Evolutionary conservation across 2,113 vertebrate species (phyloP), one percentile per base, ranked within the genome.

Genomic region (Rostratula benghalensis): DNA sequence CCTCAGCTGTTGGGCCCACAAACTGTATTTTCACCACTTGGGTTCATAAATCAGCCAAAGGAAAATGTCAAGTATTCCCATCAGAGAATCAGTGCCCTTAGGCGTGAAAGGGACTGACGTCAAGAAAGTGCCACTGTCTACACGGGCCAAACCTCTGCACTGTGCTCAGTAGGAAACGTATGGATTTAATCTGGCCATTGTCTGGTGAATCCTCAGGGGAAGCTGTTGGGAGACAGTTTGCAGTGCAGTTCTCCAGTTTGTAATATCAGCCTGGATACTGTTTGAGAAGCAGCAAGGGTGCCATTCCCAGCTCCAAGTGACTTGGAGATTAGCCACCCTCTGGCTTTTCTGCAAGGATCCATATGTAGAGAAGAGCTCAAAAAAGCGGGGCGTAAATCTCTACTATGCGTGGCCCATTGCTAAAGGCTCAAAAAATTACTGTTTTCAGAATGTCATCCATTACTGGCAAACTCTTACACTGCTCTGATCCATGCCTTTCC

Each of bases 111-210:
- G 37, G 80, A 80, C n/a, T 59, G 89, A 95, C 24, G 28, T 90
- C 89, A 90, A 82, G 67, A 70, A 75, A 61, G 83, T 48, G 73
- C 39, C 75, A 51, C 35, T 39, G 73, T 33, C 76, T 76, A 33
- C 68, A 57, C 4, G 76, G 76, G 67, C 94, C 87, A 86, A 85
- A 82, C 80, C 86, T 94, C 86, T 39, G 61, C 13, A 45, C 86
- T 87, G 39, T 22, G 78, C 69, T 92, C 83, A 56, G 67, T 10
- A 74, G 91, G 73, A 39, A 57, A 83, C 0, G 5, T 56, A 48
- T 46, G 93, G 96, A 48, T 93, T 91, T 73, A 43, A 89, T 61
- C 67, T 57, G 78, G n/a, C 65, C 57, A 74, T 54, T 54, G 59
- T 73, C 41, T 85, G 54, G 10, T 37, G 76, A 41, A 45, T 43